Percentiles rank a stretch among this genome's conserved stretches.
Evolutionary conservation across 2,888 invertebrate species (phyloP).

Genomic region (Drosophila neotestacea): DNA sequence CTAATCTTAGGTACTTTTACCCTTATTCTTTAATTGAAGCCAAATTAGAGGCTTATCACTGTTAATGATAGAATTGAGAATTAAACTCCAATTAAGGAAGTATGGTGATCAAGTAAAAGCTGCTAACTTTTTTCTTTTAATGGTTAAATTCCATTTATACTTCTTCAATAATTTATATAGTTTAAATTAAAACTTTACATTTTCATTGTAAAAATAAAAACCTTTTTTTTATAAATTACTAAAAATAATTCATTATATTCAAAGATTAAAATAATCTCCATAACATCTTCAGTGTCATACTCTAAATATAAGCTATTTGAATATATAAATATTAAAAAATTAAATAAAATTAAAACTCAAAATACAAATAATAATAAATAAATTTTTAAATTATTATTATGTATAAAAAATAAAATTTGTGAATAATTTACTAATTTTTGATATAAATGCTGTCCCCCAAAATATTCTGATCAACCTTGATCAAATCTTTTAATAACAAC

Average conservation of each 20-base stretch:
- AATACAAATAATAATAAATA: slow-evolving; percentile 86
- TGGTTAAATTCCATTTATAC: slow-evolving; percentile 74
- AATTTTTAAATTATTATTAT: slow-evolving; percentile 86
- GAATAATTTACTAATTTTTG: slow-evolving; percentile 85
- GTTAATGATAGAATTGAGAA: slow-evolving; percentile 72
- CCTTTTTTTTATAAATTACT: slow-evolving; percentile 80
- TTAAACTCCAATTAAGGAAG: slow-evolving; percentile 87
- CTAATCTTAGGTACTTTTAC: slow-evolving; percentile 84
- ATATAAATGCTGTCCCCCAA: slow-evolving; percentile 85
- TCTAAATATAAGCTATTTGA: slow-evolving; percentile 85
- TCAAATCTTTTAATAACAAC: slow-evolving; percentile 85
- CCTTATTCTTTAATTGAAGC: slow-evolving; percentile 86
- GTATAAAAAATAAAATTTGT: slow-evolving; percentile 73
- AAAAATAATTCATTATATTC: slow-evolving; percentile 71
- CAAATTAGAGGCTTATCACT: slow-evolving; percentile 87
- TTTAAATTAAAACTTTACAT: slow-evolving; percentile 89
- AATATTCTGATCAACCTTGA: slow-evolving; percentile 86
- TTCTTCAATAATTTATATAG: slow-evolving; percentile 83
- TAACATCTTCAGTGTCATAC: slow-evolving; percentile 86
- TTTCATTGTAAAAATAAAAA: slow-evolving; percentile 88
- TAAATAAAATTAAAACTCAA: slow-evolving; percentile 80
- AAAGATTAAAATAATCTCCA: slow-evolving; percentile 69
- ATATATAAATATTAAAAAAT: slow-evolving; percentile 68
- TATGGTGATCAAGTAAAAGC: slow-evolving; percentile 87
- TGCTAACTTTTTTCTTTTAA: slow-evolving; percentile 88